A percentile compares a stretch with the other conserved stretches of the same genome.
These are phyloP conservation scores for Xiphophorus birchmanni DNA, from an alignment of 2,797 vertebrate genomes.

Conservation along the genomic window DNA sequence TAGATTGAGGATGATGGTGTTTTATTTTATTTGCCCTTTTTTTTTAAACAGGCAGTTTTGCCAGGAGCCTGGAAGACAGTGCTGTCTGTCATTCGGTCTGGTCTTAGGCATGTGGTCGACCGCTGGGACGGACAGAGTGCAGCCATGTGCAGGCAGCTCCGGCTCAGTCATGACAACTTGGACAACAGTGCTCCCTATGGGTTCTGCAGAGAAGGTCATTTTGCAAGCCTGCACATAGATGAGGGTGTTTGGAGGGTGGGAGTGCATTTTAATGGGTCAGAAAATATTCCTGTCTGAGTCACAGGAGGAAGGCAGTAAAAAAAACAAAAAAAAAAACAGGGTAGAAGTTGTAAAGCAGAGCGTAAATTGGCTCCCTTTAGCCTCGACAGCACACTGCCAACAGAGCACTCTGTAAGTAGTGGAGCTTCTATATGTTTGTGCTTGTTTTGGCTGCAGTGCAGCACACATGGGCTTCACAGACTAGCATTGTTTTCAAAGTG, in stretches of 20 bases:
- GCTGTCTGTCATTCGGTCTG: conserved; percentile 54
- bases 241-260: conserved; percentile 27
- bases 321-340: background rate
- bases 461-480: conserved; percentile 17
- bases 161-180: conserved; percentile 50
- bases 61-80: conserved; percentile 24
- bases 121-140: conserved; percentile 37
- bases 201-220: conserved; percentile 55
- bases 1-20: background rate
- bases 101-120: conserved; percentile 60
- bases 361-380: conserved; percentile 8
- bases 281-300: conserved; percentile 18
- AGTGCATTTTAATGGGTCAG: conserved; percentile 37
- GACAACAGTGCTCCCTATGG: conserved; percentile 77
- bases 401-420: conserved; percentile 21
- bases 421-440: conserved; percentile 22
- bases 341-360: background rate
- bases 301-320: conserved; percentile 10
- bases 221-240: conserved; percentile 25
- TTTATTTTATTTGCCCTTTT: no score
- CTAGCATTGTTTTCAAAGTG: conserved; percentile 38
- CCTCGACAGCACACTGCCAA: conserved; percentile 8
- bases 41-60: background rate
- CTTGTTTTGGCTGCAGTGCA: conserved; percentile 44
- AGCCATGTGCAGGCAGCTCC: conserved; percentile 40